These are phyloP conservation scores for Peromyscus californicus DNA, from an alignment of 2,113 vertebrate species.

Conservation along the genomic window DNA sequence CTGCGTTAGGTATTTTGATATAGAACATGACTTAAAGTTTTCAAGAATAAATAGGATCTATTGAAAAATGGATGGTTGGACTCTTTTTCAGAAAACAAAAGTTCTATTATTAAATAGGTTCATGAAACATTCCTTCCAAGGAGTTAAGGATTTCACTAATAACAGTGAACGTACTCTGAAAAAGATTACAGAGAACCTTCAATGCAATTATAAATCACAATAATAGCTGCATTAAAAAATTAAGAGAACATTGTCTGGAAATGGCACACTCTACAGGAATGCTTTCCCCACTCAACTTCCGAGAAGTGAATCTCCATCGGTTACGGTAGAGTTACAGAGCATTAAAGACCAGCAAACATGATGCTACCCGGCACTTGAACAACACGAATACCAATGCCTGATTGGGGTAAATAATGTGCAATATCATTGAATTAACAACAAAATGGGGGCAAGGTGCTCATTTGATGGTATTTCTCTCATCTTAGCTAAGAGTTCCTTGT, in stretches of 20 bases:
- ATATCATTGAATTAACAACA: not conserved
- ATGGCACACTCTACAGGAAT: slow-evolving; percentile 79
- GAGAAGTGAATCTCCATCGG: slow-evolving; percentile 79
- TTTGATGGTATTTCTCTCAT: slow-evolving; percentile 29
- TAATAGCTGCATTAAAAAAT: slow-evolving; percentile 86
- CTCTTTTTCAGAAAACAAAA: not conserved
- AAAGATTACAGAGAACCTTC: slow-evolving; percentile 77
- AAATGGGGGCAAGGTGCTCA: not conserved
- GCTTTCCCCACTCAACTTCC: slow-evolving; percentile 70
- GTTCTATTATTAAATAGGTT: slow-evolving; percentile 35
- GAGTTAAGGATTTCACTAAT: slow-evolving; percentile 69
- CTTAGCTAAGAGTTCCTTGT: slow-evolving; percentile 24
- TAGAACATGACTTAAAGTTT: slow-evolving; percentile 7
- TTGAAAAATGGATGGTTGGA: not conserved
- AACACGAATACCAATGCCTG: not conserved
- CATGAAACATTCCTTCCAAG: slow-evolving; percentile 59
- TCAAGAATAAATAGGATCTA: not conserved
- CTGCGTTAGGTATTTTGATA: not conserved
- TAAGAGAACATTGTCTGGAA: slow-evolving; percentile 86
- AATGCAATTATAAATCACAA: slow-evolving; percentile 84
- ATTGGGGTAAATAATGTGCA: slow-evolving; percentile 57
- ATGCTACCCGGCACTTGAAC: not conserved
- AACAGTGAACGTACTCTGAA: slow-evolving; percentile 73
- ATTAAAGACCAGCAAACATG: slow-evolving; percentile 60
- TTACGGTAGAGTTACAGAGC: slow-evolving; percentile 70